A percentile compares a stretch with the other conserved stretches of the same genome.
Evolutionary conservation across 2,113 vertebrate genomes (phyloP).

Genomic region (Rhadina sibilatrix): DNA sequence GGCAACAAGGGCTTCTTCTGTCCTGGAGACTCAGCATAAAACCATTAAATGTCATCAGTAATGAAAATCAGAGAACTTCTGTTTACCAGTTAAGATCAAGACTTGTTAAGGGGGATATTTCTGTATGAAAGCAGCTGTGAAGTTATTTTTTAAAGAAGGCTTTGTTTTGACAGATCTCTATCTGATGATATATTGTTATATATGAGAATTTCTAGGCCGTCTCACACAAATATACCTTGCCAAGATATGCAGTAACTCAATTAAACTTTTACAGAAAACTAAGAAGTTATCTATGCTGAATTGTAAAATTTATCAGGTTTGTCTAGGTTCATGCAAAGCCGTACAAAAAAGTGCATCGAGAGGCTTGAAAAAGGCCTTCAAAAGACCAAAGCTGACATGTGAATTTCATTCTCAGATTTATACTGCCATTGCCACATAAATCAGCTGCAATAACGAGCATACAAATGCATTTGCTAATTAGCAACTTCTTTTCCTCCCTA

Average conservation of each 20-base stretch:
- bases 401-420: neutral
- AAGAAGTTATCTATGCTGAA: neutral
- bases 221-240: neutral
- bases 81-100: neutral
- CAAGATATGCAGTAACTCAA: neutral
- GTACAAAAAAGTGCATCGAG: neutral
- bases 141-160: neutral
- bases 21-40: neutral
- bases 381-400: neutral
- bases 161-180: neutral
- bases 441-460: neutral
- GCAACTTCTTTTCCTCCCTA: neutral
- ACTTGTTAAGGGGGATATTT: neutral
- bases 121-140: neutral
- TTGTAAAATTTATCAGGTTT: neutral
- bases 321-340: neutral
- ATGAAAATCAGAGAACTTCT: neutral
- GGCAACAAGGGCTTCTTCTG: neutral
- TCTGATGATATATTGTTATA: neutral
- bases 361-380: neutral
- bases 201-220: neutral
- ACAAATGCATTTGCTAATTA: constrained; percentile 19
- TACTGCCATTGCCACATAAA: neutral
- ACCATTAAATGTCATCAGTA: neutral
- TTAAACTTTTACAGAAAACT: neutral